These are phyloP conservation scores for Mormoops blainvillei DNA, from an alignment of 2,113 vertebrate species.

Conservation along the genomic window DNA sequence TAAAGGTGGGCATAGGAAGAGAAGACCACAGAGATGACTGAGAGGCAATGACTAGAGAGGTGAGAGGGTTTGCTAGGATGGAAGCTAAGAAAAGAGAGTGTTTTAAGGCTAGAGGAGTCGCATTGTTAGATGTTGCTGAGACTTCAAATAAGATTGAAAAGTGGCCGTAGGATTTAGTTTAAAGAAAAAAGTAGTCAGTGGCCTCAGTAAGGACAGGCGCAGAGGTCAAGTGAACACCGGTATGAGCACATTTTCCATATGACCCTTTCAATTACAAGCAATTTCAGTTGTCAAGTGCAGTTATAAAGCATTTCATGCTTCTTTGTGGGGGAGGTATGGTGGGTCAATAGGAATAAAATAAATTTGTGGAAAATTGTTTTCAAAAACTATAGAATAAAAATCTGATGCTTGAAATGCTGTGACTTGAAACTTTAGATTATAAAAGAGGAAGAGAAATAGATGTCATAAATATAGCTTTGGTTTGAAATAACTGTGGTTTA, in stretches of 20 bases:
- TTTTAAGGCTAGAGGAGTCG: not conserved
- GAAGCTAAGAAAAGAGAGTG: not conserved
- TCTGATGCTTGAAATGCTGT: not conserved
- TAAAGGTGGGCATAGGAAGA: not conserved
- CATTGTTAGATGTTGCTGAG: not conserved
- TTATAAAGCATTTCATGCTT: not conserved
- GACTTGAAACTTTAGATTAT: not conserved
- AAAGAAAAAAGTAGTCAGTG: not conserved
- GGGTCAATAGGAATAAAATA: not conserved
- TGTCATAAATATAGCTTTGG: not conserved
- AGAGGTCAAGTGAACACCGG: not conserved
- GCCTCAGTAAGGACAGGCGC: not conserved
- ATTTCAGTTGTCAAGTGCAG: not conserved
- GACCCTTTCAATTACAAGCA: not conserved
- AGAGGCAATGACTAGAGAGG: not conserved
- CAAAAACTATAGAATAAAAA: not conserved
- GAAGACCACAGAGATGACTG: not conserved
- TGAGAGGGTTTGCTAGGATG: not conserved
- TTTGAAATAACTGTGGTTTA: conserved; percentile 41
- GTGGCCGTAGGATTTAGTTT: not conserved
- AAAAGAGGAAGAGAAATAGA: not conserved
- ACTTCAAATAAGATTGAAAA: not conserved
- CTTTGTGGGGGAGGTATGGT: not conserved
- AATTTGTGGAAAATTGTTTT: not conserved
- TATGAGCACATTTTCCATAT: not conserved